Conservation (phyloP, 2,113 vertebrate genomes). For the Octodon degus region DNA sequence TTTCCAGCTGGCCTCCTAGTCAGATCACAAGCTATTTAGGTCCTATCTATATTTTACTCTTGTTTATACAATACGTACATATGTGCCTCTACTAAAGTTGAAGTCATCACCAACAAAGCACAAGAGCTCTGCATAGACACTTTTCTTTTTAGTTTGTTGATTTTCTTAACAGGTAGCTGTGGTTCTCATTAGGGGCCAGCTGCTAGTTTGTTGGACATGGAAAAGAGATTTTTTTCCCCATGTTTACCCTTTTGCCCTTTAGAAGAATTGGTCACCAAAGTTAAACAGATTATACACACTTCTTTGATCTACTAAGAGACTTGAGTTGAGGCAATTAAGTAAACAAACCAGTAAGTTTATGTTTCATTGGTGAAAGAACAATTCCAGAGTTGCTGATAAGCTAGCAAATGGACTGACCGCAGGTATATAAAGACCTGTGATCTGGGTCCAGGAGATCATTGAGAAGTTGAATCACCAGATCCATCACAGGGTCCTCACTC, state of each 20-base stretch:
- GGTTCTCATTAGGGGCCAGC: slow-evolving; percentile 46
- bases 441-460: neutral
- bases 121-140: neutral
- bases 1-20: neutral
- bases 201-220: neutral
- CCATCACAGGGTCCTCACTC: neutral
- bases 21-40: neutral
- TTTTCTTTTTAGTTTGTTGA: neutral
- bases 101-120: neutral
- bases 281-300: neutral
- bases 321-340: slow-evolving; percentile 18
- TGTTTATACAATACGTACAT: neutral
- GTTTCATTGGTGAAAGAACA: neutral
- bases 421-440: neutral
- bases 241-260: neutral
- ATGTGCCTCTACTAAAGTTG: neutral
- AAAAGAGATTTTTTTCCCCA: slow-evolving; percentile 4
- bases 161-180: neutral
- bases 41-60: neutral
- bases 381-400: neutral
- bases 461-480: neutral
- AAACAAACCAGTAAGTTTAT: neutral
- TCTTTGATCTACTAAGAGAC: slow-evolving; percentile 57
- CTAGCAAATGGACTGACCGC: neutral
- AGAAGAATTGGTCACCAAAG: neutral